Conservation (phyloP, 2,888 invertebrate species). For the Leucophenga montana region DNA sequence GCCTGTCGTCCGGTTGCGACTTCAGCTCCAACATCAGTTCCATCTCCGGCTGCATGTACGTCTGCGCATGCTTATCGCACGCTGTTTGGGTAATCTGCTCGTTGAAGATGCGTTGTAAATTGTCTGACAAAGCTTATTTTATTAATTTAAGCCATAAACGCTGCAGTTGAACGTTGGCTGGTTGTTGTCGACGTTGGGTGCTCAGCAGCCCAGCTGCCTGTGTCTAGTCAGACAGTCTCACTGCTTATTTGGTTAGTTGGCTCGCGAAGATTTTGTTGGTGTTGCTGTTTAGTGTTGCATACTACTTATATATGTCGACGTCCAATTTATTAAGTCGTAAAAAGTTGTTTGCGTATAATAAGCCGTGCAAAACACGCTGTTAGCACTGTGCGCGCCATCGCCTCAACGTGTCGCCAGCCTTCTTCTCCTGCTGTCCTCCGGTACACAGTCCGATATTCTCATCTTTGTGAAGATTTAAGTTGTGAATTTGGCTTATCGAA, state of each 20-base stretch:
- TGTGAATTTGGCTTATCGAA: slow-evolving; percentile 35
- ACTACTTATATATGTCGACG: slow-evolving; percentile 41
- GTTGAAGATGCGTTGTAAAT: slow-evolving; percentile 70
- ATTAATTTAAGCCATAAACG: slow-evolving; percentile 68
- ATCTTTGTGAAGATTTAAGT: neutral
- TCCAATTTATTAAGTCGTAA: slow-evolving; percentile 64
- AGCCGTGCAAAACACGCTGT: slow-evolving; percentile 62
- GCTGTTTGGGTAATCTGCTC: slow-evolving; percentile 62
- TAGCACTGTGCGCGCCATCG: slow-evolving; percentile 30
- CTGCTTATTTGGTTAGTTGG: neutral
- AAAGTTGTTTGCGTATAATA: slow-evolving; percentile 66
- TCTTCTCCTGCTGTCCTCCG: neutral
- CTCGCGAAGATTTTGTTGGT: slow-evolving; percentile 1
- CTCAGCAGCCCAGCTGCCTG: slow-evolving; percentile 28
- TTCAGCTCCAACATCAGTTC: too few relatives aligned
- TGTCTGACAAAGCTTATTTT: slow-evolving; percentile 70
- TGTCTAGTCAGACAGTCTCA: slow-evolving; percentile 22
- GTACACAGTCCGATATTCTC: neutral
- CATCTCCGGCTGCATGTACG: slow-evolving; percentile 51
- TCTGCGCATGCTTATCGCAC: slow-evolving; percentile 24
- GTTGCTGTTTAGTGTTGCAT: slow-evolving; percentile 14
- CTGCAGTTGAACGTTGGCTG: slow-evolving; percentile 35
- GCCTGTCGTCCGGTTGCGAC: slow-evolving; percentile 2
- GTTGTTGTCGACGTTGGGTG: slow-evolving; percentile 31
- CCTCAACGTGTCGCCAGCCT: neutral